Percentiles rank a stretch among this genome's conserved stretches.
Conservation (phyloP, 2,113 vertebrate species). For the Heterochromis multidens region DNA sequence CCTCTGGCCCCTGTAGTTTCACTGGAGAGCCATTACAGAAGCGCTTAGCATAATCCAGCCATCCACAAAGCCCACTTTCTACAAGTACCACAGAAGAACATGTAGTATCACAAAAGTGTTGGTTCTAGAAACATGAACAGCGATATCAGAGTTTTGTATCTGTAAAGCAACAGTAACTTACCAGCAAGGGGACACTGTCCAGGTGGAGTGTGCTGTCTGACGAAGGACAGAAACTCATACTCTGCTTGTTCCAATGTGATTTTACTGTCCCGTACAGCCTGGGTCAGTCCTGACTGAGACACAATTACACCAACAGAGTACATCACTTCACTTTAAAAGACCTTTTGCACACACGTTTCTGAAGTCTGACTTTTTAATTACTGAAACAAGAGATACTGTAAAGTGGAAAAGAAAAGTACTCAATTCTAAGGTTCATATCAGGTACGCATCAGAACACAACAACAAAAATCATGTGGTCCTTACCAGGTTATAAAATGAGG, state of each 20-base stretch:
- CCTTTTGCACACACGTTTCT: not conserved
- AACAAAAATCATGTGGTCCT: too few species aligned
- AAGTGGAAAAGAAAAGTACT: not conserved
- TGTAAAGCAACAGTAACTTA: conserved; percentile 47
- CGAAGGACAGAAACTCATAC: conserved; percentile 94
- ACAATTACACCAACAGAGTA: not conserved
- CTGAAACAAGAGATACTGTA: not conserved
- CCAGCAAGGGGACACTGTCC: conserved; percentile 95
- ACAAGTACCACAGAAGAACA: not conserved
- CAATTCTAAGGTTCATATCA: too few species aligned
- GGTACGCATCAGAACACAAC: rapidly evolving
- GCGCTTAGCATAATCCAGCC: not conserved
- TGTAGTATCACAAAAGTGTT: too few species aligned
- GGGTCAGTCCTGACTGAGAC: conserved; percentile 91
- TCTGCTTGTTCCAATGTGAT: conserved; percentile 89
- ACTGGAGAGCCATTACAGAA: not conserved
- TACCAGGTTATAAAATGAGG: too few species aligned
- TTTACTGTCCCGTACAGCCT: conserved; percentile 89
- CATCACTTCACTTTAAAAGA: not conserved
- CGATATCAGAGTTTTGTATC: not conserved
- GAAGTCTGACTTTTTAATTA: too few species aligned
- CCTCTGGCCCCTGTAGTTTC: not conserved
- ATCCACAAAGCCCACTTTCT: not conserved
- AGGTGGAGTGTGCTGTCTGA: conserved; percentile 90
- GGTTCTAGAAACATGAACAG: not conserved